Evolutionary conservation across 1,140 invertebrate genomes (phyloP), one percentile per base, ranked within the genome.

Genomic region (Colletes latitarsis): DNA sequence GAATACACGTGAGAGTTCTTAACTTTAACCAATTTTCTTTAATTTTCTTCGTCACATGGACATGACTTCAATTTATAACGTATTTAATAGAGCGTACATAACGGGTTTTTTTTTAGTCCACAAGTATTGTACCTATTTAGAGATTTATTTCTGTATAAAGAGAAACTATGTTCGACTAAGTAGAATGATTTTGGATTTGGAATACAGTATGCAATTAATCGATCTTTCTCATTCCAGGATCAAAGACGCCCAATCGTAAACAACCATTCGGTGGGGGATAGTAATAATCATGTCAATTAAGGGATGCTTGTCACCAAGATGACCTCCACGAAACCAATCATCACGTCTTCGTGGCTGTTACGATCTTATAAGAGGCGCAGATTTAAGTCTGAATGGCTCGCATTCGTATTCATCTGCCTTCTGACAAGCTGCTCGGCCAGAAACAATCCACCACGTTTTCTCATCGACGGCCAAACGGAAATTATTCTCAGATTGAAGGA

Each of bases 401-500:
- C 55, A 12, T 64, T 88, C 4, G n/a, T 81, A n/a, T 81, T 87
- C 4, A 64, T 53, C 43, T 81, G 72, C 30, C 46, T 87, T 9
- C 39, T 81, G 30, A 43, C 83, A 9, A 39, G 62, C 43, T 89
- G 89, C 72, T 88, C 90, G 4, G 87, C 91, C n/a, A 93, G 93
- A 57, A 98, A 98, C 94, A 95, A 95, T 85, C 96, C 97, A 43
- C 97, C 97, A 1, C 94, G 96, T 68, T 98, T 98, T 92, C 94
- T 98, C 67, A 97, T 96, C 88, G 96, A 98, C 88, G 96, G 96
- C 78, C 96, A 98, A 92, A 97, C 96, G 77, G 97, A 98, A 95
- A 98, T 98, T 85, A 96, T 98, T 75, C 94, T 98, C 84, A 95
- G 97, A 89, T 94, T 98, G 84, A 98, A 97, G 92, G 97, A 98